A percentile compares a stretch with the other conserved stretches of the same genome.
Conservation (phyloP, 1,140 invertebrate species). For the Mycetomoellerius zeteki region DNA sequence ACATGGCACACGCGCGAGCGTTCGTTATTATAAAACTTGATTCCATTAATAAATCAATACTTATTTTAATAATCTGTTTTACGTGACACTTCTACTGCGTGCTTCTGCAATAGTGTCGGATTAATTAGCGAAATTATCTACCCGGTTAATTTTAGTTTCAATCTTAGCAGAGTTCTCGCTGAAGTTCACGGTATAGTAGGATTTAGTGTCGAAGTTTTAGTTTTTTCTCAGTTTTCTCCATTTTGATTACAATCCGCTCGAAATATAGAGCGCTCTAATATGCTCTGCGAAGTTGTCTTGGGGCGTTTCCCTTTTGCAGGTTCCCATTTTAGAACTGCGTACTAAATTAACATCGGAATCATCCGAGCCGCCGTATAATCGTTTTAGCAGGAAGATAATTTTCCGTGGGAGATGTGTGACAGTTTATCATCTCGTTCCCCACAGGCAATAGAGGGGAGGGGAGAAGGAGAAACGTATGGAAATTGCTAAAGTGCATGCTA, state of each 20-base stretch:
- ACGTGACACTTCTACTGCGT: not conserved
- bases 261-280: slow-evolving; percentile 15
- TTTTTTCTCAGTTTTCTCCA: slow-evolving; percentile 17
- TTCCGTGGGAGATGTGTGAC: slow-evolving; percentile 41
- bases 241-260: slow-evolving; percentile 32
- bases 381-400: slow-evolving; percentile 54
- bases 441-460: no score
- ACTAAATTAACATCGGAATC: slow-evolving; percentile 45
- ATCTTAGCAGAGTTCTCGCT: not conserved
- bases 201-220: slow-evolving; percentile 37
- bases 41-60: not conserved
- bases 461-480: not conserved
- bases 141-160: slow-evolving; percentile 10
- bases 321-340: slow-evolving; percentile 29
- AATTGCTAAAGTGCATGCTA: slow-evolving; percentile 37
- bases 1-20: no score
- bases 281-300: slow-evolving; percentile 8
- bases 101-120: slow-evolving; percentile 2
- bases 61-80: slow-evolving; percentile 18
- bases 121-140: slow-evolving; percentile 31
- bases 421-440: slow-evolving; percentile 35
- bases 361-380: slow-evolving; percentile 41
- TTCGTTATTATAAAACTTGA: not conserved
- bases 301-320: slow-evolving; percentile 20
- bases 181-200: not conserved